phyloP scores from a whole-genome alignment of 2,113 vertebrate species.

The Sebastes fasciatus region DNA sequence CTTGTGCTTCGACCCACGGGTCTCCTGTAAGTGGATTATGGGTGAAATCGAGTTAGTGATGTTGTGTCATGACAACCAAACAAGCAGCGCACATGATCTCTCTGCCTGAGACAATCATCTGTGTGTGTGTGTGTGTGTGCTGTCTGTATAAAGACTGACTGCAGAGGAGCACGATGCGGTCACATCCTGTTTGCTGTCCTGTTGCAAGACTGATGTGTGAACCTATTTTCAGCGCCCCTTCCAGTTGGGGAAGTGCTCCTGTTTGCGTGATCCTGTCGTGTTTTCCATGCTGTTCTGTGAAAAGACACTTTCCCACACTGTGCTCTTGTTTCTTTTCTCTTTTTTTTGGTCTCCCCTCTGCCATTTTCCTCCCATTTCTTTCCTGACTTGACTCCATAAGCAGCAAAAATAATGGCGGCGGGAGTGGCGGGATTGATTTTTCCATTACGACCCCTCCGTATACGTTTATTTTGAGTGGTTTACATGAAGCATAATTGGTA shows the following conservation, averaged over 20 bases:
- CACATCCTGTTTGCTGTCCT: constrained; percentile 60
- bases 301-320: constrained; percentile 37
- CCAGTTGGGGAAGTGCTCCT: constrained; percentile 43
- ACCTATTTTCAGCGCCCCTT: constrained; percentile 58
- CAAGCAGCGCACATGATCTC: constrained; percentile 62
- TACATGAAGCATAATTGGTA: constrained; percentile 64
- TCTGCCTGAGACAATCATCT: constrained; percentile 27
- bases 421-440: constrained; percentile 64
- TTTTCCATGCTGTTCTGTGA: constrained; percentile 58
- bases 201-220: constrained; percentile 9
- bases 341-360: not conserved
- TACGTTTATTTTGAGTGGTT: constrained; percentile 73
- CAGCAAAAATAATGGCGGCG: constrained; percentile 29
- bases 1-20: constrained; percentile 50
- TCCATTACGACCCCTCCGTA: constrained; percentile 61
- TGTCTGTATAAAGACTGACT: constrained; percentile 15
- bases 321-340: not conserved
- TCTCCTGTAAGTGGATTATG: constrained; percentile 69
- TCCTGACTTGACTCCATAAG: constrained; percentile 59
- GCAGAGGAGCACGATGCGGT: constrained; percentile 10
- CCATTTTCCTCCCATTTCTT: constrained; percentile 45
- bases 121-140: not conserved
- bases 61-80: constrained; percentile 71
- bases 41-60: constrained; percentile 68
- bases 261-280: constrained; percentile 35